phyloP scores from a whole-genome alignment of 2,797 vertebrate species.

The Pipistrellus pipistrellus region DNA sequence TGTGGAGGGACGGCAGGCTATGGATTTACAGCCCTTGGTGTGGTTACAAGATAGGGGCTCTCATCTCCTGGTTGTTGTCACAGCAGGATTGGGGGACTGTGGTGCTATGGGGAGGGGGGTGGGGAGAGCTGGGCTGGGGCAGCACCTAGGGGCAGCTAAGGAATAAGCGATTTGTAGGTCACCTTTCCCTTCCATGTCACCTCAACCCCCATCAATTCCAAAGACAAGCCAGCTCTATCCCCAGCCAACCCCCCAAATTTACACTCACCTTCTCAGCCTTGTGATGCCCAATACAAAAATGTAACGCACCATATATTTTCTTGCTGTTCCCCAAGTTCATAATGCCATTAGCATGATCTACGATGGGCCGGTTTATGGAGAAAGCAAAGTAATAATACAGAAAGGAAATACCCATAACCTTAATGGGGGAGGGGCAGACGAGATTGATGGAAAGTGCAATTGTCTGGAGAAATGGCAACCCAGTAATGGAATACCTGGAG shows the following conservation, averaged over 20 bases:
- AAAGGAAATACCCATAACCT: constrained; percentile 85
- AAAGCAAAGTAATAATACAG: constrained; percentile 88
- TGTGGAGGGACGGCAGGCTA: background rate
- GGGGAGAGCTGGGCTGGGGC: background rate
- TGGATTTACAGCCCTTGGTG: constrained; percentile 82
- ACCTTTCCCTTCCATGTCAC: constrained; percentile 77
- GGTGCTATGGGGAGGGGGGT: constrained; percentile 22
- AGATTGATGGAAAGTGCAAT: constrained; percentile 90
- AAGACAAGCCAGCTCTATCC: constrained; percentile 66
- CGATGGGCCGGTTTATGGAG: constrained; percentile 88
- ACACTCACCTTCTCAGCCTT: constrained; percentile 84
- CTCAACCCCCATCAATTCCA: constrained; percentile 84
- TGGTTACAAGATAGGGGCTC: constrained; percentile 85
- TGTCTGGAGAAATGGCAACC: constrained; percentile 88
- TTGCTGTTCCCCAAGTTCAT: constrained; percentile 90
- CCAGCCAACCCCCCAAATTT: constrained; percentile 85
- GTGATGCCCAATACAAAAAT: constrained; percentile 85
- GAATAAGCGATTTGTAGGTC: constrained; percentile 75
- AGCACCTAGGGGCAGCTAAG: constrained; percentile 11
- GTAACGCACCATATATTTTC: constrained; percentile 90
- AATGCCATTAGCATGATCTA: constrained; percentile 91
- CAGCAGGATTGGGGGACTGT: constrained; percentile 79
- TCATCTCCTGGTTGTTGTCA: constrained; percentile 85
- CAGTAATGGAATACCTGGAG: constrained; percentile 85
- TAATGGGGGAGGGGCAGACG: constrained; percentile 81